A percentile compares a stretch with the other conserved stretches of the same genome.
These are phyloP conservation scores for Alloscopus bannaensis DNA, from an alignment of 2,888 invertebrate genomes.

Conservation along the genomic window DNA sequence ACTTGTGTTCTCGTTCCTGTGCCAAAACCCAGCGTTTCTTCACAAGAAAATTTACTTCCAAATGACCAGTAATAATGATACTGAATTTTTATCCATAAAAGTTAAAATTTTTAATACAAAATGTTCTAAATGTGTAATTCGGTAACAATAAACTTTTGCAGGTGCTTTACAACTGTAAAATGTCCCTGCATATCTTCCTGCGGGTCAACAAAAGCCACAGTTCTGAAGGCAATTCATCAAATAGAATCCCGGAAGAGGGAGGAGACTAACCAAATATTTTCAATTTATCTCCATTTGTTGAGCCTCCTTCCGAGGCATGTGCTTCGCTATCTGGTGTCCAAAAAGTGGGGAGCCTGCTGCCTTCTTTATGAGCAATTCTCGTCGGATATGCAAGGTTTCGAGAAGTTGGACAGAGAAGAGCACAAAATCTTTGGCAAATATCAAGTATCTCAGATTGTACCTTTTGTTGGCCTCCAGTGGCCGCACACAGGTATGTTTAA, in stretches of 20 bases:
- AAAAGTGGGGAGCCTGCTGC: slow-evolving; percentile 51
- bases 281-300: slow-evolving; percentile 31
- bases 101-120: not conserved
- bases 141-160: not conserved
- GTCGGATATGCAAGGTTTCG: slow-evolving; percentile 9
- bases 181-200: slow-evolving; percentile 33
- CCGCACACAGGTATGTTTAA: slow-evolving; percentile 58
- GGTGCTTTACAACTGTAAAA: slow-evolving; percentile 31
- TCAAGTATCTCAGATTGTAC: slow-evolving; percentile 58
- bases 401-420: slow-evolving; percentile 11
- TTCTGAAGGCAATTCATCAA: slow-evolving; percentile 10
- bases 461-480: slow-evolving; percentile 62
- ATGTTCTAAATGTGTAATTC: no score
- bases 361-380: slow-evolving; percentile 46
- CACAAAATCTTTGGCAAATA: slow-evolving; percentile 52
- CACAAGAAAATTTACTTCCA: slow-evolving; percentile 18
- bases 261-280: slow-evolving; percentile 11
- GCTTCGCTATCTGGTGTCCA: slow-evolving; percentile 46
- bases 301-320: slow-evolving; percentile 60
- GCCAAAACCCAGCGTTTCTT: not conserved
- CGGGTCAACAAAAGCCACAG: not conserved
- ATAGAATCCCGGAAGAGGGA: not conserved
- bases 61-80: slow-evolving; percentile 26
- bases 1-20: slow-evolving; percentile 53
- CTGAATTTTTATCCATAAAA: no score